Base-by-base conservation (phyloP, 2,113 vertebrate genomes). In the Triplophysa dalaica region DNA sequence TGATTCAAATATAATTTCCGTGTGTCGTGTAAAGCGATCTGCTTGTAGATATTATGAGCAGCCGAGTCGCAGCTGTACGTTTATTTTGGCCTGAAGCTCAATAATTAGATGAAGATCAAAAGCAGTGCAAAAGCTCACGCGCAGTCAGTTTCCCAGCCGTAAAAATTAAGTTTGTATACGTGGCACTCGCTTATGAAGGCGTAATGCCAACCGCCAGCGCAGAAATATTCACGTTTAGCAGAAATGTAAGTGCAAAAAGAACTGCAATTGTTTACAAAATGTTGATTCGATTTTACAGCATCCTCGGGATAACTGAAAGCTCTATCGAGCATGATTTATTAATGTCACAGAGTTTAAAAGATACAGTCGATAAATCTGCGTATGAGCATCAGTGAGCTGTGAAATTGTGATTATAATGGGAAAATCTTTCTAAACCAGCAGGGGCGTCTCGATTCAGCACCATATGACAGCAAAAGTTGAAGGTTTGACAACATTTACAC, bases 21-120 rank as follows among this genome's bases (percentile, higher is more conserved):
- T 9, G 54, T 21, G 54, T 58, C 2, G n/a, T 21, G 54, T 58
- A 58, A 58, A 33, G 64, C 61, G 54, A 61, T 22, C 54, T 72
- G 60, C 22, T 68, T 24, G 38, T 45, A 38, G 54, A 58, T 21
- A 58, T 70, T 56, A 54, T 56, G 48, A 56, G 6, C 52, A 48
- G 43, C 43, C 43, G 9, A 45, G 43, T 45, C 43, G 72, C 72
- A 70, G 82, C 74, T 80, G 66, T 67, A 64, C 64, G 11, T 69
- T 13, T 70, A 22, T 29, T 52, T 70, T 61, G 21, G 66, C 73
- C 79, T 61, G 68, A 58, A 84, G 82, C 75, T 69, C 8, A 16
- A 69, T 70, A 68, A 78, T 84, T 81, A 81, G 33, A 67, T 54
- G 67, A 74, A 75, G 85, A 87, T 87, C 85, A 87, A 85, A 87